These are phyloP conservation scores for Phallusia fumigata DNA, from an alignment of 23 tunicate genomes.

Conservation along the genomic window DNA sequence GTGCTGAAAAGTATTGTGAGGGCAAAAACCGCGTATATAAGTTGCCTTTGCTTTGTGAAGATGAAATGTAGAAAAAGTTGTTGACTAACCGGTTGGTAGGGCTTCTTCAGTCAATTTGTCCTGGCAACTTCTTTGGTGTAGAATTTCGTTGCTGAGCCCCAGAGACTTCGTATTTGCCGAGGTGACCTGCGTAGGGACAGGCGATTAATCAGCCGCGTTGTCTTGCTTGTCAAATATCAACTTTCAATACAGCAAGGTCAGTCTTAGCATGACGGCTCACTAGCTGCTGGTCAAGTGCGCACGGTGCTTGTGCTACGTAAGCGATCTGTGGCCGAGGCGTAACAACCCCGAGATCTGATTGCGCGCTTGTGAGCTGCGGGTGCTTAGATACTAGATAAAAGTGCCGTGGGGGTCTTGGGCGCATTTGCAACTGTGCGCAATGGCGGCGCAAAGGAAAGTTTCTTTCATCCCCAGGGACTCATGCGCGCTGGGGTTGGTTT, in stretches of 20 bases:
- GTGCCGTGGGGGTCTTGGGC: slow-evolving; percentile 9
- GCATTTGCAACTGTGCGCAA: background rate
- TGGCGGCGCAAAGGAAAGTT: background rate
- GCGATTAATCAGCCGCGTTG: background rate
- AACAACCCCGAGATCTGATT: background rate
- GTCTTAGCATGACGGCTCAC: background rate
- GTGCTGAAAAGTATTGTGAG: no score
- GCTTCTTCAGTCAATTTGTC: no score
- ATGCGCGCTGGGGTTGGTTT: background rate
- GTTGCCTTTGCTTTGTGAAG: no score
- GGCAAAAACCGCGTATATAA: no score
- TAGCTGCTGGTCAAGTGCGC: background rate
- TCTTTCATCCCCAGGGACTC: background rate
- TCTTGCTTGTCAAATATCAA: background rate
- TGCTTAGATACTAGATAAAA: slow-evolving; percentile 1
- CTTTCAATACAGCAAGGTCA: slow-evolving; percentile 4
- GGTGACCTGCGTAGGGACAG: background rate
- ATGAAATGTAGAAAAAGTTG: no score
- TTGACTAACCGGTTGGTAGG: no score
- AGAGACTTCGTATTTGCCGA: background rate
- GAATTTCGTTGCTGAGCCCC: background rate
- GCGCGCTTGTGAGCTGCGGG: background rate
- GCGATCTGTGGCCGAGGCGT: background rate
- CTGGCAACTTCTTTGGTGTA: background rate
- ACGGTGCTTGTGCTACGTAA: background rate